These are phyloP conservation scores for Eubasilissa regina DNA, from an alignment of 1,140 invertebrate genomes.

Conservation along the genomic window DNA sequence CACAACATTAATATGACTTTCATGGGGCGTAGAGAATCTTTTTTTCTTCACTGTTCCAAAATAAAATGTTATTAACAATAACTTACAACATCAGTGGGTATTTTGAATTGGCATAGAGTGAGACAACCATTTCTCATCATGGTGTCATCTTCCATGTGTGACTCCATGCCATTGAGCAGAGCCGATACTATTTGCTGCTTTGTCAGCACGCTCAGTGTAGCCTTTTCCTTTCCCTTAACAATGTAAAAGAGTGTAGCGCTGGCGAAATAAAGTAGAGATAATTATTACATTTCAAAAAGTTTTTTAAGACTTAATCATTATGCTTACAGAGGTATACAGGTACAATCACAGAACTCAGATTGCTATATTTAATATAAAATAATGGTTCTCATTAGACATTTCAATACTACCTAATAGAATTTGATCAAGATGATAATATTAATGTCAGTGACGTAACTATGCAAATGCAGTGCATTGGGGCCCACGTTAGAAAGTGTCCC, in stretches of 20 bases:
- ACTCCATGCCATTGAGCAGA: slow-evolving; percentile 90
- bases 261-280: slow-evolving; percentile 19
- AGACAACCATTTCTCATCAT: slow-evolving; percentile 97
- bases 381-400: too few relatives aligned
- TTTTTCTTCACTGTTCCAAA: too few relatives aligned
- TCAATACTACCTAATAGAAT: too few relatives aligned
- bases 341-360: not conserved
- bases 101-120: slow-evolving; percentile 94
- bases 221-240: slow-evolving; percentile 87
- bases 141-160: slow-evolving; percentile 86
- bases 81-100: slow-evolving; percentile 94
- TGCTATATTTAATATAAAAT: too few relatives aligned
- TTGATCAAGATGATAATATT: too few relatives aligned
- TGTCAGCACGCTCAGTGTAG: slow-evolving; percentile 76
- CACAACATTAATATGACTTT: too few relatives aligned
- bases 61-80: too few relatives aligned
- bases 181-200: slow-evolving; percentile 86
- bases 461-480: too few relatives aligned
- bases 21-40: too few relatives aligned
- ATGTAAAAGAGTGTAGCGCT: slow-evolving; percentile 97
- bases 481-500: too few relatives aligned
- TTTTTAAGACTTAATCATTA: too few relatives aligned
- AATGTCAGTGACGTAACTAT: too few relatives aligned
- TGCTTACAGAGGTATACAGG: not conserved
- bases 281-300: not conserved